Evolutionary conservation across 2,797 vertebrate species (phyloP), one percentile per base, ranked within the genome.

Genomic region (Megalops cyprinoides): DNA sequence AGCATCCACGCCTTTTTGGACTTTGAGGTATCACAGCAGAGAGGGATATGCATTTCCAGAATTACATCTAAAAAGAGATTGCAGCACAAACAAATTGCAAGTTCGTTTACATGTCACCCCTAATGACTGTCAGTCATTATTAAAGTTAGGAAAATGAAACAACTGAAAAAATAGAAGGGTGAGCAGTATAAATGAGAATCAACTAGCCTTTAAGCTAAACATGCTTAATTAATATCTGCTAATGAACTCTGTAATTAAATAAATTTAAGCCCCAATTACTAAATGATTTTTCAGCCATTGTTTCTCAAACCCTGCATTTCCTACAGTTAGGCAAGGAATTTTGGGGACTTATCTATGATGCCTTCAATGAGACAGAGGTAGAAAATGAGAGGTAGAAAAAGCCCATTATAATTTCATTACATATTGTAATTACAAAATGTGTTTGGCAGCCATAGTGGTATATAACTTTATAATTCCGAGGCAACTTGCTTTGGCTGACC

Each of bases 181-280:
- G 18, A 42, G 34, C 34, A 14, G 62, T 77, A 82, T 76, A 83
- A 85, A 84, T 34, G 75, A 78, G 85, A 80, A 88, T 80, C 83
- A 79, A 89, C 82, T 79, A 86, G 86, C 85, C 86, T 85, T 82
- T 84, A 49, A 86, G 80, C 83, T 82, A 87, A 87, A 88, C 84
- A 87, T 85, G 85, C 85, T 85, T 85, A 83, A 86, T 85, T 87
- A 69, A 56, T 85, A 85, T 85, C 83, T 88, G 84, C 83, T 87
- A 85, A 89, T 91, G 86, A 92, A 88, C 88, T 90, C 86, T 44
- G 85, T 87, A 91, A 92, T 91, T 87, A 90, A 87, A 88, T 90
- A 86, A 89, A 93, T 92, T 92, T 87, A 90, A 90, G 87, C 78
- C 86, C 74, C 56, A 87, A 87, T 90, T 90, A 88, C 85, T 88